Conservation (phyloP, 23 tunicate species). For the Halocynthia roretzi region DNA sequence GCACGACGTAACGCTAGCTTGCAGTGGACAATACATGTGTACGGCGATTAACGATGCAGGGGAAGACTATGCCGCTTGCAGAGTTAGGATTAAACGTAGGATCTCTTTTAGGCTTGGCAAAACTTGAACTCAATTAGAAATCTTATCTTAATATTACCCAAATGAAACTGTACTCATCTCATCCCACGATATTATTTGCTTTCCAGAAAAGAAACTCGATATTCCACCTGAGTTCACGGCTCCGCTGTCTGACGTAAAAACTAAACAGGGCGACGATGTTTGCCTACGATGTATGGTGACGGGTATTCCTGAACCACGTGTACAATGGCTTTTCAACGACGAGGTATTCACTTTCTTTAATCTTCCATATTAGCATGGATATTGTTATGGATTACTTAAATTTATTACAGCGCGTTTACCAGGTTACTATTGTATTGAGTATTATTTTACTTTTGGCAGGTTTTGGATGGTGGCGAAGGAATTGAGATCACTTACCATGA, state of each 20-base stretch:
- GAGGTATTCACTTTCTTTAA: conserved; percentile 29
- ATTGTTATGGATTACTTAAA: too few relatives aligned
- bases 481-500: conserved; percentile 48
- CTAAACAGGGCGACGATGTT: conserved; percentile 53
- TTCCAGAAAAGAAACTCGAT: conserved; percentile 39
- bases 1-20: conserved; percentile 35
- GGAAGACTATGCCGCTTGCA: conserved; percentile 85
- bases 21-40: conserved; percentile 96
- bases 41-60: conserved; percentile 73
- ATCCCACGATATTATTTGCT: not conserved
- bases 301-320: conserved; percentile 72
- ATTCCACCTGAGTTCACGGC: conserved; percentile 83
- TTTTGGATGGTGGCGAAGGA: conserved; percentile 74
- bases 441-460: conserved; percentile 7
- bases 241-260: conserved; percentile 60
- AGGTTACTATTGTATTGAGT: too few relatives aligned
- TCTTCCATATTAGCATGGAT: too few relatives aligned
- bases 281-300: conserved; percentile 84
- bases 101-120: too few relatives aligned
- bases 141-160: too few relatives aligned
- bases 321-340: conserved; percentile 64
- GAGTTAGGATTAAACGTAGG: conserved; percentile 92
- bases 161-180: too few relatives aligned
- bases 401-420: too few relatives aligned
- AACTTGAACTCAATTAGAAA: too few relatives aligned